phyloP scores from a whole-genome alignment of 2,113 vertebrate species.

The Stigmatopora nigra region DNA sequence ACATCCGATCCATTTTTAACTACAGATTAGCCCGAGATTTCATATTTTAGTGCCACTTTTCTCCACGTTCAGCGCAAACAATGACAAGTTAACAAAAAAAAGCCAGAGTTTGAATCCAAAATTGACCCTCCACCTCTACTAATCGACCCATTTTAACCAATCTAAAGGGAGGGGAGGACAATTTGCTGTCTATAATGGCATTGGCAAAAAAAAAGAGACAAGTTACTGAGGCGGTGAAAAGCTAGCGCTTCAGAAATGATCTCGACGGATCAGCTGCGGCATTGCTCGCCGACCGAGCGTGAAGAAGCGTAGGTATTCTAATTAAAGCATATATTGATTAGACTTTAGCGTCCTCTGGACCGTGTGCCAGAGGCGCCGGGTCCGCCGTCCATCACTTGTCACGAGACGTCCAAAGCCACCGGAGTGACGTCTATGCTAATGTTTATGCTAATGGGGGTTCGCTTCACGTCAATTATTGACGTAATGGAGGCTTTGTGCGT shows the following conservation, averaged over 20 bases:
- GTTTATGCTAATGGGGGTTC: conserved; percentile 46
- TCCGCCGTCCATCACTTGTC: conserved; percentile 33
- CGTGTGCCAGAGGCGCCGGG: conserved; percentile 38
- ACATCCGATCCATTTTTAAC: not conserved
- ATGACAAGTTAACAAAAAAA: conserved; percentile 5
- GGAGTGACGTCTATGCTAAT: conserved; percentile 61
- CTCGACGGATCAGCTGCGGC: conserved; percentile 63
- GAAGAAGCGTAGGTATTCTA: conserved; percentile 54
- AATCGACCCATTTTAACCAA: conserved; percentile 45
- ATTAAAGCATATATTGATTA: conserved; percentile 72
- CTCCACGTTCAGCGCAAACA: not conserved
- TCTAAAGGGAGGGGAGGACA: conserved; percentile 41
- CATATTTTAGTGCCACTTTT: not conserved
- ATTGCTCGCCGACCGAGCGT: conserved; percentile 56
- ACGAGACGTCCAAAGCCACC: conserved; percentile 48
- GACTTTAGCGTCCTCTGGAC: conserved; percentile 48
- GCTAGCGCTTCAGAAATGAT: conserved; percentile 60
- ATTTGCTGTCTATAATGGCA: conserved; percentile 59
- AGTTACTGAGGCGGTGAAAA: conserved; percentile 58
- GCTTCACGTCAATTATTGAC: conserved; percentile 63
- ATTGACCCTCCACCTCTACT: conserved; percentile 9
- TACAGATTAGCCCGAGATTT: not conserved
- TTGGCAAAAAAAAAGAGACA: conserved; percentile 44
- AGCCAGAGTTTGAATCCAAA: not conserved
- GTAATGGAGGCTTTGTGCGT: conserved; percentile 48